Conservation (phyloP, 2,113 vertebrate species). For the Prochilodus magdalenae region DNA sequence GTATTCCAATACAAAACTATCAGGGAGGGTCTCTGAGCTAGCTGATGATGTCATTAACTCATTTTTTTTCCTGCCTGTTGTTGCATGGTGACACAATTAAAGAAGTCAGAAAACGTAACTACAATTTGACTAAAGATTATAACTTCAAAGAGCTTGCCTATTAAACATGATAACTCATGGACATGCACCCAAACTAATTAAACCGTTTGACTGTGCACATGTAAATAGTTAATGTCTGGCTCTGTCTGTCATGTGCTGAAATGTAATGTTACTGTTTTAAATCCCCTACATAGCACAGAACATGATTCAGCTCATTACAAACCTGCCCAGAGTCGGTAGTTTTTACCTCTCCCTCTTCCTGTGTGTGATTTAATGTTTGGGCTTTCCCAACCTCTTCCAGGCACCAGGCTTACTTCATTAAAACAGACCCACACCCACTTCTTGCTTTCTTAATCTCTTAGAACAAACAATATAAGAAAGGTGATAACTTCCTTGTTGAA, state of each 20-base stretch:
- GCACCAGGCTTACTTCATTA: background rate
- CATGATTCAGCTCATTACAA: background rate
- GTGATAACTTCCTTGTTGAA: background rate
- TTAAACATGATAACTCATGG: too few relatives aligned
- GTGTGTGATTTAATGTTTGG: background rate
- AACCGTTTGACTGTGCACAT: background rate
- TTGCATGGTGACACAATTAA: too few relatives aligned
- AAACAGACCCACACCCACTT: slow-evolving; percentile 19
- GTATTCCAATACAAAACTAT: too few relatives aligned
- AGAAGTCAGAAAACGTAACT: too few relatives aligned
- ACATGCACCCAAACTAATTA: too few relatives aligned
- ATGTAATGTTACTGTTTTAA: background rate
- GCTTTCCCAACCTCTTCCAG: background rate
- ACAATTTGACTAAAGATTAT: too few relatives aligned
- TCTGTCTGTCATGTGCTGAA: background rate
- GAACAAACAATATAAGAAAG: background rate
- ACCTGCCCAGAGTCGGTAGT: background rate
- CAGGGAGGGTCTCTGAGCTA: too few relatives aligned
- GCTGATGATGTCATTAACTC: too few relatives aligned
- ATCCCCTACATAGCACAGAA: background rate
- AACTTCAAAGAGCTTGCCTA: too few relatives aligned
- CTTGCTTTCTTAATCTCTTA: background rate
- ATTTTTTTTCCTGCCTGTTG: too few relatives aligned
- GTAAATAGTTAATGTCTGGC: background rate
- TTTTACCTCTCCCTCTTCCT: background rate